These are phyloP conservation scores for Drosophila grimshawi DNA, from an alignment of 1,140 invertebrate species.

Conservation along the genomic window DNA sequence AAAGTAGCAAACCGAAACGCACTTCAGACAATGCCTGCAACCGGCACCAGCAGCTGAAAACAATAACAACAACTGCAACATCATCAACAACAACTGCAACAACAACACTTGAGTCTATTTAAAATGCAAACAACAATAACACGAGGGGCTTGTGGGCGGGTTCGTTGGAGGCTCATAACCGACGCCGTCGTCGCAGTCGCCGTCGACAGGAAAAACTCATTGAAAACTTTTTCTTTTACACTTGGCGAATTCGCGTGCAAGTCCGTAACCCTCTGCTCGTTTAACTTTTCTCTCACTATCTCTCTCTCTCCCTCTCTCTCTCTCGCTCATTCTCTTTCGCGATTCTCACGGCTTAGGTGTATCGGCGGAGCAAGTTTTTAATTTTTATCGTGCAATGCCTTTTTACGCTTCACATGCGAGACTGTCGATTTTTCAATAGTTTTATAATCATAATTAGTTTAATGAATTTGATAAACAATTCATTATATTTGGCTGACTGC, in stretches of 20 bases:
- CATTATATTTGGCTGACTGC: no score
- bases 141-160: slow-evolving; percentile 38
- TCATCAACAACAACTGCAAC: slow-evolving; percentile 46
- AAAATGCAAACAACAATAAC: slow-evolving; percentile 81
- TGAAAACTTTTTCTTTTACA: slow-evolving; percentile 83
- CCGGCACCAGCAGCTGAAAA: slow-evolving; percentile 47
- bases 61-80: slow-evolving; percentile 33
- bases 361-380: slow-evolving; percentile 82
- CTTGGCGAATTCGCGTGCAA: slow-evolving; percentile 69
- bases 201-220: slow-evolving; percentile 82
- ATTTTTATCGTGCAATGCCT: slow-evolving; percentile 62
- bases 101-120: slow-evolving; percentile 78
- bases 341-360: slow-evolving; percentile 42
- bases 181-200: slow-evolving; percentile 42
- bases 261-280: slow-evolving; percentile 14
- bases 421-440: neutral
- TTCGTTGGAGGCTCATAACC: slow-evolving; percentile 66
- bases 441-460: slow-evolving; percentile 1
- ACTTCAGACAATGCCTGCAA: slow-evolving; percentile 79
- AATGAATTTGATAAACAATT: neutral
- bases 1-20: slow-evolving; percentile 73
- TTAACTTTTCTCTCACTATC: slow-evolving; percentile 10
- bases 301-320: neutral
- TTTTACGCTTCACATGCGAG: slow-evolving; percentile 15
- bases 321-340: neutral